These are phyloP conservation scores for Cerceris ruficornis DNA, from an alignment of 2,888 invertebrate genomes.

Conservation along the genomic window DNA sequence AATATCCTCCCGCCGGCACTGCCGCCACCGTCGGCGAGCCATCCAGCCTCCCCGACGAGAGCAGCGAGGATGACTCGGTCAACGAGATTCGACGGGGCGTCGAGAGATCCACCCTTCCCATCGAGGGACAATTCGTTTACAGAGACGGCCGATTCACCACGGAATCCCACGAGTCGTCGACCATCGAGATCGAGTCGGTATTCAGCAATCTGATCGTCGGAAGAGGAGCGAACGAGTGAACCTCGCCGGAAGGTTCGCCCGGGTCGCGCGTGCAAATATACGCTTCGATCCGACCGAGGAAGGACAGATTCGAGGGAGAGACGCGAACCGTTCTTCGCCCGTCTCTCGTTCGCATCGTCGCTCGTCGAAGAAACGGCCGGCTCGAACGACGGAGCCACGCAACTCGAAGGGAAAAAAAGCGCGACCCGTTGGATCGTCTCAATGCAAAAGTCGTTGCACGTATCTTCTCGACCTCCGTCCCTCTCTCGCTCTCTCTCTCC, in stretches of 20 bases:
- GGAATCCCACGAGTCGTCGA: constrained; percentile 77
- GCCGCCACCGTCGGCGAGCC: background rate
- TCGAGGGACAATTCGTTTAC: constrained; percentile 75
- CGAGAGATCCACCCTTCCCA: constrained; percentile 79
- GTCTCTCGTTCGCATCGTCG: too few species aligned
- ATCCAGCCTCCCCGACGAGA: background rate
- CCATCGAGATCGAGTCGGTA: constrained; percentile 80
- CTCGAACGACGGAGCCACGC: too few species aligned
- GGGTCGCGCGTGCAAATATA: constrained; percentile 47
- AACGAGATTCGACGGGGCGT: constrained; percentile 73
- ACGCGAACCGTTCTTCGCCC: too few species aligned
- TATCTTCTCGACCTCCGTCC: too few species aligned
- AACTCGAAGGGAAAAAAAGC: too few species aligned
- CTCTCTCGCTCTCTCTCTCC: constrained; percentile 34
- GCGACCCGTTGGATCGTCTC: too few species aligned
- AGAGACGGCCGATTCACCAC: constrained; percentile 72
- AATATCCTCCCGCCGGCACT: background rate
- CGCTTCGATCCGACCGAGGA: constrained; percentile 24
- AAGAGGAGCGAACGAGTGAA: constrained; percentile 49
- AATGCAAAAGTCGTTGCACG: too few species aligned
- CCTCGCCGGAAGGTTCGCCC: background rate
- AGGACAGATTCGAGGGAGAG: too few species aligned
- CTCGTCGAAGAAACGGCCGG: too few species aligned
- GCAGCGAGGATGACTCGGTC: constrained; percentile 52
- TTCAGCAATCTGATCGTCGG: constrained; percentile 77